phyloP scores from a whole-genome alignment of 1,140 invertebrate species.

The Wiebesia pumilae region DNA sequence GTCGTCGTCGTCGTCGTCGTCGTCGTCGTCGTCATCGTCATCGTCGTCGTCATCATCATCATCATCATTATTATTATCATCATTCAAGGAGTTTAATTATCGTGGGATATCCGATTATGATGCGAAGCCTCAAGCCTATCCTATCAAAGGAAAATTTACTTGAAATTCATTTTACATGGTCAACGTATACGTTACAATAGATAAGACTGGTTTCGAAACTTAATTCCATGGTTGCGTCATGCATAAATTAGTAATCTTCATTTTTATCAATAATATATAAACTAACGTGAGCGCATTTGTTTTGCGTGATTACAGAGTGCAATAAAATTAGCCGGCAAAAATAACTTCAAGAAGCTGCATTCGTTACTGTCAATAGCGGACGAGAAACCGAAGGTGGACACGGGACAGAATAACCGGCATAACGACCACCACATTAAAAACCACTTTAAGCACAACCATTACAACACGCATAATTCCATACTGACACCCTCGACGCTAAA shows the following conservation, averaged over 20 bases:
- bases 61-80: too few species aligned
- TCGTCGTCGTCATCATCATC: too few species aligned
- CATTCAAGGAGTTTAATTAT: conserved; percentile 9
- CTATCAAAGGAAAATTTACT: background rate
- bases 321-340: conserved; percentile 78
- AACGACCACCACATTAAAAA: conserved; percentile 74
- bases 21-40: too few species aligned
- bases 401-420: conserved; percentile 76
- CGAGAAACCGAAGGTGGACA: conserved; percentile 78
- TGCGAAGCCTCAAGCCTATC: background rate
- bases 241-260: conserved; percentile 1
- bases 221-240: background rate
- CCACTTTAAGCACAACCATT: conserved; percentile 74
- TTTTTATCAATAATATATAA: conserved; percentile 9
- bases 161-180: conserved; percentile 12
- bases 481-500: conserved; percentile 72
- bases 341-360: conserved; percentile 76
- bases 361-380: conserved; percentile 75
- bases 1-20: too few species aligned
- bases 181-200: conserved; percentile 16
- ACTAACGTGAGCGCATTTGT: conserved; percentile 18
- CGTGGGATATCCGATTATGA: conserved; percentile 12
- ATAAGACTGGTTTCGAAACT: conserved; percentile 20
- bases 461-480: conserved; percentile 73
- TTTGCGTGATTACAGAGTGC: conserved; percentile 74